Percentiles rank a stretch among this genome's conserved stretches.
Conservation (phyloP, 2,797 vertebrate genomes). For the Nyctibius grandis region DNA sequence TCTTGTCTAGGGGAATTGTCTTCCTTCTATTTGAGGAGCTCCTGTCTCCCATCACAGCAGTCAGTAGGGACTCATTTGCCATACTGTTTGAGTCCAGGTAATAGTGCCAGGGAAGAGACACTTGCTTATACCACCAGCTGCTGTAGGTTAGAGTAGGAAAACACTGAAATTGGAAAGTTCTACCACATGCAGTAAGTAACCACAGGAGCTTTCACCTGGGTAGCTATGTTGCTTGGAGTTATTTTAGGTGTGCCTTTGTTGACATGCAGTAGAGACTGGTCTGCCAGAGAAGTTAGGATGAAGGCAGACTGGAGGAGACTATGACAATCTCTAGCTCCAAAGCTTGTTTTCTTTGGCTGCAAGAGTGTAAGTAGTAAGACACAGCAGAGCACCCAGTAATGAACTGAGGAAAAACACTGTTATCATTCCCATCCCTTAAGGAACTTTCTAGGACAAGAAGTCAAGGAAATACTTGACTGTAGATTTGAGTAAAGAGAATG, state of each 20-base stretch:
- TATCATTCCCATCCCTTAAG: background rate
- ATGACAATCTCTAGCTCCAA: background rate
- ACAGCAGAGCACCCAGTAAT: background rate
- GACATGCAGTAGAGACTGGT: background rate
- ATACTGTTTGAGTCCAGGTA: background rate
- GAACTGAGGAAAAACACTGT: background rate
- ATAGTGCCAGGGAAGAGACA: background rate
- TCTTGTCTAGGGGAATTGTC: background rate
- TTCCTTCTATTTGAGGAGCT: background rate
- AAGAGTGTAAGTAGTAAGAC: background rate
- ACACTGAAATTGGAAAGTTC: background rate
- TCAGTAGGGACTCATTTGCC: background rate
- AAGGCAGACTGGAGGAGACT: background rate
- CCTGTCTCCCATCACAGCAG: background rate
- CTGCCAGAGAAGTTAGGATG: background rate
- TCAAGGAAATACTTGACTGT: background rate
- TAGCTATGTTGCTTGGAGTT: background rate
- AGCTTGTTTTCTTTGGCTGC: background rate
- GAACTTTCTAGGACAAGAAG: background rate
- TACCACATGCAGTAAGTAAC: fast-evolving
- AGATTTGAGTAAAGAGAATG: background rate
- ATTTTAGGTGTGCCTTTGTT: background rate
- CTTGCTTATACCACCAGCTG: background rate
- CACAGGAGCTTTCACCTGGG: background rate
- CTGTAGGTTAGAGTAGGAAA: background rate